A percentile compares a stretch with the other conserved stretches of the same genome.
Conservation (phyloP, 1,140 invertebrate species). For the Globodera rostochiensis region DNA sequence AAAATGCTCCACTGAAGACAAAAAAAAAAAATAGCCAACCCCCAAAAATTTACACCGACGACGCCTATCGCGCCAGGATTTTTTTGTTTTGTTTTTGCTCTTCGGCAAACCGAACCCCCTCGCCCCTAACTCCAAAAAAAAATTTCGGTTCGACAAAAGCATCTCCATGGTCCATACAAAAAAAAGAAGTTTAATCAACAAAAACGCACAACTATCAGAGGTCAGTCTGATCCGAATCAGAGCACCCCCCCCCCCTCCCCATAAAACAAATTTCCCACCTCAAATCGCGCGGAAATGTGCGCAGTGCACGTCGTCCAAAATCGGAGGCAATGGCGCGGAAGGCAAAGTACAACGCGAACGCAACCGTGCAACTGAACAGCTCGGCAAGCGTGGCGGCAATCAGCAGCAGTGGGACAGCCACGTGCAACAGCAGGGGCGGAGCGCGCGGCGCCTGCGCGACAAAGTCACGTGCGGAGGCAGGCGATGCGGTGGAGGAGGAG, state of each 20-base stretch:
- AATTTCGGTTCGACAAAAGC: too few relatives aligned
- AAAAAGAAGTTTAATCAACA: conserved; percentile 7
- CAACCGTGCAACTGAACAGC: background rate
- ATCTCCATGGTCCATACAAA: background rate
- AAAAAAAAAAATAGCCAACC: too few relatives aligned
- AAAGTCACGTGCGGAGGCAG: background rate
- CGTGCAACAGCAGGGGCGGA: background rate
- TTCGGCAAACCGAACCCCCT: too few relatives aligned
- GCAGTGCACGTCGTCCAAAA: conserved; percentile 24
- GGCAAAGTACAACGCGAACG: conserved; percentile 30
- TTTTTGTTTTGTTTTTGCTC: too few relatives aligned
- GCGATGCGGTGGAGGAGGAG: background rate
- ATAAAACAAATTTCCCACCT: conserved; percentile 20
- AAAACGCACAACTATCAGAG: background rate
- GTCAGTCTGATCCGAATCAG: background rate
- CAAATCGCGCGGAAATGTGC: conserved; percentile 37
- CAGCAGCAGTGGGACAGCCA: background rate
- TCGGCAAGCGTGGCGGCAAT: background rate
- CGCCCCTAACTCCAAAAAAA: too few relatives aligned
- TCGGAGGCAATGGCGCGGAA: conserved; percentile 19
- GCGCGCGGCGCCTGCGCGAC: background rate
- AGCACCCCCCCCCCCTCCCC: too few relatives aligned
- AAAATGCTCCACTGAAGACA: too few relatives aligned
- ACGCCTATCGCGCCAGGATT: too few relatives aligned
- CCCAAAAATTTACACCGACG: too few relatives aligned